Percentiles rank a stretch among this genome's conserved stretches.
Evolutionary conservation across 2,113 vertebrate species (phyloP).

Genomic region (Pleuronectes platessa): DNA sequence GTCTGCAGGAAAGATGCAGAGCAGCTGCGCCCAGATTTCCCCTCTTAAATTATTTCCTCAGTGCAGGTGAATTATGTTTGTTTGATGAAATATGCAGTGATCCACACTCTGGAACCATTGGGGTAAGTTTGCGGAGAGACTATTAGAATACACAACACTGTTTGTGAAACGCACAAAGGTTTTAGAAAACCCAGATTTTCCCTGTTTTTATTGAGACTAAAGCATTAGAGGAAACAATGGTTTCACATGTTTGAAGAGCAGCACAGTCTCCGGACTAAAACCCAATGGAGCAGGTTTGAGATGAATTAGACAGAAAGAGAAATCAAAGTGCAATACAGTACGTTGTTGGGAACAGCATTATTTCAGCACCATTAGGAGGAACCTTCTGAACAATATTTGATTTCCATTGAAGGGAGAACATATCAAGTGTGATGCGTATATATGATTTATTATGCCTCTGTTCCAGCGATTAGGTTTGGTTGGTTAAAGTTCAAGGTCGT

Average conservation of each 20-base stretch:
- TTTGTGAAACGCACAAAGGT: slow-evolving; percentile 1
- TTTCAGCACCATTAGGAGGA: too few relatives aligned
- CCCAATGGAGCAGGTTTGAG: too few relatives aligned
- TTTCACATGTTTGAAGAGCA: not conserved
- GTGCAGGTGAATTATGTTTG: slow-evolving; percentile 38
- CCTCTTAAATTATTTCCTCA: slow-evolving; percentile 56
- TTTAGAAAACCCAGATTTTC: too few relatives aligned
- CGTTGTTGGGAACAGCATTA: too few relatives aligned
- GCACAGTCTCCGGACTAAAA: not conserved
- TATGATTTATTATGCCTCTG: too few relatives aligned
- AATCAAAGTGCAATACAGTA: not conserved
- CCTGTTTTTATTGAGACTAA: too few relatives aligned
- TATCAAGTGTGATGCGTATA: too few relatives aligned
- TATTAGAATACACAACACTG: slow-evolving; percentile 10
- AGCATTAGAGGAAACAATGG: too few relatives aligned
- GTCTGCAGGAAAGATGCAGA: not conserved
- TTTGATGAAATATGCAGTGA: slow-evolving; percentile 60
- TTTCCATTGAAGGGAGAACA: too few relatives aligned
- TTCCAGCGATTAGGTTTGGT: too few relatives aligned
- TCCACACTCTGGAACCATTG: slow-evolving; percentile 39
- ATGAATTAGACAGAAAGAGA: not conserved
- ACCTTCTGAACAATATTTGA: too few relatives aligned
- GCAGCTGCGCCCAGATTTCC: slow-evolving; percentile 11
- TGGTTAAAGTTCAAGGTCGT: too few relatives aligned
- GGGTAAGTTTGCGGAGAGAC: slow-evolving; percentile 8